A percentile compares a stretch with the other conserved stretches of the same genome.
Conservation (phyloP, 92 coral and sea anemone species). For the Umimayanthus kanabou region DNA sequence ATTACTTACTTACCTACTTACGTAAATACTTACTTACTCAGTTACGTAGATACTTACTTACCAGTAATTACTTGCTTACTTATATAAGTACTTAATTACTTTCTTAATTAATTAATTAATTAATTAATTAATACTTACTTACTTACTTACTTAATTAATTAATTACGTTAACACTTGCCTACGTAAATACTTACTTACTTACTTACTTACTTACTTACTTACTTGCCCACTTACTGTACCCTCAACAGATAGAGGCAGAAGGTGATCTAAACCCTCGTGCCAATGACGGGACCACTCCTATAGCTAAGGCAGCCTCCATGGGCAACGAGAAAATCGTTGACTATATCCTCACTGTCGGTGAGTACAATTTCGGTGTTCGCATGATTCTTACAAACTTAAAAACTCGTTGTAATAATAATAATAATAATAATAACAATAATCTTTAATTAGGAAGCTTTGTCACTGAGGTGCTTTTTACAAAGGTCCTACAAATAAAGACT, state of each 20-base stretch:
- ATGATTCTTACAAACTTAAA: too few species aligned
- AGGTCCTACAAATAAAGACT: too few species aligned
- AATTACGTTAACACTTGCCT: too few species aligned
- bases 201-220: background rate
- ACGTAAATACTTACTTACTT: background rate
- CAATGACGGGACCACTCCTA: conserved; percentile 26
- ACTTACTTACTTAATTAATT: background rate
- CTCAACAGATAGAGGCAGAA: conserved; percentile 11
- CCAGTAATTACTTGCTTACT: background rate
- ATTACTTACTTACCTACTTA: background rate
- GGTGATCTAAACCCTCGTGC: conserved; percentile 30
- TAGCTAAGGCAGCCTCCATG: conserved; percentile 30
- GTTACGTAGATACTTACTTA: background rate
- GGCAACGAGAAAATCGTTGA: conserved; percentile 29
- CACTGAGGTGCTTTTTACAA: too few species aligned
- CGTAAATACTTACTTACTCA: background rate
- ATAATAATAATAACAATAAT: too few species aligned
- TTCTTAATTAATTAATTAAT: too few species aligned
- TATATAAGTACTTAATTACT: background rate
- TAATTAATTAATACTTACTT: too few species aligned
- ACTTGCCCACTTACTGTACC: background rate
- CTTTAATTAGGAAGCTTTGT: too few species aligned
- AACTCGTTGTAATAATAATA: too few species aligned
- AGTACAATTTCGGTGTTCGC: background rate
- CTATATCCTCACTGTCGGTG: conserved; percentile 38